A percentile compares a stretch with the other conserved stretches of the same genome.
Conservation (phyloP, 2,113 vertebrate species). For the Brienomyrus brachyistius region DNA sequence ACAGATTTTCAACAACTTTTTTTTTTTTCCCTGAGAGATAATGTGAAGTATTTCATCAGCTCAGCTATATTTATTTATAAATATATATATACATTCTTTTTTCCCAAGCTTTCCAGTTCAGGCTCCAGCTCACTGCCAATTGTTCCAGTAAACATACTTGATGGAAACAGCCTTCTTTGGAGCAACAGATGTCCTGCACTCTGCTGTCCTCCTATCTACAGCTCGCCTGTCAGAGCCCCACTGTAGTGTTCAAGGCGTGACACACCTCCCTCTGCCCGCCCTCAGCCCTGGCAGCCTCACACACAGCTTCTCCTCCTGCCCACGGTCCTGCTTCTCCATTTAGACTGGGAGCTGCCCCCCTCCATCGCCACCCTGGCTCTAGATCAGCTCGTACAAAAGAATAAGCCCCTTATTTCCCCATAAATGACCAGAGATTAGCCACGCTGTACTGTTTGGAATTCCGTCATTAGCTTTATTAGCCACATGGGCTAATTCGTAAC, state of each 20-base stretch:
- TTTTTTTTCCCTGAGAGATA: constrained; percentile 39
- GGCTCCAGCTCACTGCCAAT: not conserved
- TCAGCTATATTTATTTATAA: not conserved
- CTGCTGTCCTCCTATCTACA: not conserved
- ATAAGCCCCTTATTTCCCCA: not conserved
- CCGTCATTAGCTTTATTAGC: not conserved
- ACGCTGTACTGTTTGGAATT: not conserved
- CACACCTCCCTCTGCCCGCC: not conserved
- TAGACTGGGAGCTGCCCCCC: not conserved
- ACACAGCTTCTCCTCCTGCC: not conserved
- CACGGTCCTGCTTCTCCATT: not conserved
- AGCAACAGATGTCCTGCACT: not conserved
- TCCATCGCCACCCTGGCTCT: not conserved
- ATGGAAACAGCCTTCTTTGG: not conserved
- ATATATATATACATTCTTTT: constrained; percentile 8
- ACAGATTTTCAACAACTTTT: constrained; percentile 30
- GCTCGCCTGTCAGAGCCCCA: not conserved
- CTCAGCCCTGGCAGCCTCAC: not conserved
- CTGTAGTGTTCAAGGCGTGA: too few relatives aligned
- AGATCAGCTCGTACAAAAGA: not conserved
- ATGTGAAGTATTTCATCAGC: constrained; percentile 14
- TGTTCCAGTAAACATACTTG: not conserved
- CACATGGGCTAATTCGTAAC: not conserved
- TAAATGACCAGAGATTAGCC: not conserved
- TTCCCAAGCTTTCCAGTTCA: not conserved